Percentiles rank a stretch among this genome's conserved stretches.
Evolutionary conservation across 2,113 vertebrate species (phyloP).

Genomic region (Indri indri): DNA sequence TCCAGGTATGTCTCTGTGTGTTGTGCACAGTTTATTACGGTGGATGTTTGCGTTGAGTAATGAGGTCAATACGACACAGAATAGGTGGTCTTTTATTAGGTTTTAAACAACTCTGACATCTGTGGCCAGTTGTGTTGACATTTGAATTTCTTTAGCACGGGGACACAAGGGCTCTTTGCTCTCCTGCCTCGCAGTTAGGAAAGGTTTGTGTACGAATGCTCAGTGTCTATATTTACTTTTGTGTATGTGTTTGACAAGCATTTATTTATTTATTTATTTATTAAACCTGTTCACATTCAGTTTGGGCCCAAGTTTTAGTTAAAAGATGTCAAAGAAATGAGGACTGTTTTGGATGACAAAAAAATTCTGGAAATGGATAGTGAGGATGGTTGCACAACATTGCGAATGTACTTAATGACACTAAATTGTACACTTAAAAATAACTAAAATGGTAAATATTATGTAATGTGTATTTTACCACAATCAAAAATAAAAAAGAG

Average conservation of each 20-base stretch:
- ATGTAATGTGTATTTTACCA: neutral
- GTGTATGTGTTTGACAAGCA: neutral
- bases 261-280: neutral
- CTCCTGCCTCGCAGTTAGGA: neutral
- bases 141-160: accelerated
- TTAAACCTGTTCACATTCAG: neutral
- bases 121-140: neutral
- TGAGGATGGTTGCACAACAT: no score
- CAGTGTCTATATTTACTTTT: neutral
- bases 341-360: neutral
- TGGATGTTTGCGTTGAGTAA: neutral
- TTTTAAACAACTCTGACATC: neutral
- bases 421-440: neutral
- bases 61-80: neutral
- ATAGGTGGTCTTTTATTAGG: neutral
- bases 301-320: neutral
- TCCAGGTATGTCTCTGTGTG: neutral
- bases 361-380: neutral
- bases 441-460: neutral
- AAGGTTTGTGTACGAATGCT: neutral
- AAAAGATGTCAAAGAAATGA: neutral
- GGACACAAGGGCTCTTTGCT: neutral
- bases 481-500: neutral
- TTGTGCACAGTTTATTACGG: neutral
- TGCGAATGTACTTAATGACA: neutral